phyloP scores from a whole-genome alignment of 2,797 vertebrate species.

The Pseudocheirus occidentalis region DNA sequence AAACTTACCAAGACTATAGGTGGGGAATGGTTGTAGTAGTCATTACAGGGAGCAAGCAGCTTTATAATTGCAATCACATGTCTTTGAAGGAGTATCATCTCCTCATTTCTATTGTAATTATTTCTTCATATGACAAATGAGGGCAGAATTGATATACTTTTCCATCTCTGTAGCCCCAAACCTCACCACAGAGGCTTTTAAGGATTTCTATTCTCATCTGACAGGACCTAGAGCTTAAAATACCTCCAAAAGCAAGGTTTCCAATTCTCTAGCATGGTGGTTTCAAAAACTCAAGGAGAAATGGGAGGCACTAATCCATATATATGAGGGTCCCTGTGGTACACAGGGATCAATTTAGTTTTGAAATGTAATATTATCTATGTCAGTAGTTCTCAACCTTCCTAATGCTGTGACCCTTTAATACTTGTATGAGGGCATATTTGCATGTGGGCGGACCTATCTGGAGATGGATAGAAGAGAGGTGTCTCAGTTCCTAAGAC shows the following conservation, averaged over 20 bases:
- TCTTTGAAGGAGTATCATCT: background rate
- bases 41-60: background rate
- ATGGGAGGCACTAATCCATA: background rate
- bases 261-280: background rate
- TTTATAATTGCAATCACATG: background rate
- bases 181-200: background rate
- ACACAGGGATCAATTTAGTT: background rate
- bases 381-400: too few species aligned
- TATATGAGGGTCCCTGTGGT: background rate
- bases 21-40: background rate
- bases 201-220: background rate
- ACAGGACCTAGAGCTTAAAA: background rate
- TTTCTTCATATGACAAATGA: background rate
- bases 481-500: too few species aligned
- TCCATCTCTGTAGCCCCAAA: background rate
- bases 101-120: background rate
- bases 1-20: background rate
- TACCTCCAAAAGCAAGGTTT: background rate
- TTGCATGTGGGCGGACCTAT: too few species aligned
- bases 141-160: background rate
- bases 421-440: too few species aligned
- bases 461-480: too few species aligned
- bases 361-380: background rate
- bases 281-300: background rate
- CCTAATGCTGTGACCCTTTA: too few species aligned